phyloP scores from a whole-genome alignment of 2,113 vertebrate genomes.

The Triplophysa tibetana region DNA sequence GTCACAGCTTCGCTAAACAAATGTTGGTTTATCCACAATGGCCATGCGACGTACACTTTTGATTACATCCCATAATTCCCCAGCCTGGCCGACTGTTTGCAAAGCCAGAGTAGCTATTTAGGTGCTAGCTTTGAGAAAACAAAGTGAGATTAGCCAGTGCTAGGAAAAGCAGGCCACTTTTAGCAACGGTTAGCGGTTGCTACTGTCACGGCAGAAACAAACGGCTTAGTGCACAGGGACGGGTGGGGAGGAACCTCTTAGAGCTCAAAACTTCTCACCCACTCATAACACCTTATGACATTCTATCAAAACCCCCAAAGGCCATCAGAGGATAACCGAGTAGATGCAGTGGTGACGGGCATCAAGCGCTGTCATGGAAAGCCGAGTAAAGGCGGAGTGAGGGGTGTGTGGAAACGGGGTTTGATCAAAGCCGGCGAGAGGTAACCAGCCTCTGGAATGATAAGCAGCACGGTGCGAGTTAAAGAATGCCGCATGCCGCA shows the following conservation, averaged over 20 bases:
- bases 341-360: constrained; percentile 14
- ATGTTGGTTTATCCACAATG: neutral
- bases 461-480: constrained; percentile 21
- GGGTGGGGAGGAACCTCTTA: no score
- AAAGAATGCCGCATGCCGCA: constrained; percentile 9
- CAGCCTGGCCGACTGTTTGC: neutral
- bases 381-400: neutral
- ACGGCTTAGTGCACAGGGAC: neutral
- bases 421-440: constrained; percentile 44
- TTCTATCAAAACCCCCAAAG: constrained; percentile 2
- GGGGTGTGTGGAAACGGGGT: constrained; percentile 5
- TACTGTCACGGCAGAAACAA: constrained; percentile 35
- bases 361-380: neutral
- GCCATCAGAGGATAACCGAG: neutral
- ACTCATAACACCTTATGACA: constrained; percentile 11
- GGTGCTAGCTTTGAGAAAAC: constrained; percentile 20
- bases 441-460: constrained; percentile 26
- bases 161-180: constrained; percentile 38
- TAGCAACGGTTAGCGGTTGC: constrained; percentile 18
- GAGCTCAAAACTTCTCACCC: neutral
- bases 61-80: neutral
- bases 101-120: neutral
- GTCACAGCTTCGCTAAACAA: neutral
- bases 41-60: neutral
- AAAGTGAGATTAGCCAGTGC: constrained; percentile 35